Percentiles rank a stretch among this genome's conserved stretches.
phyloP scores from a whole-genome alignment of 2,888 invertebrate species.

The Eueremaeus valkanovi region DNA sequence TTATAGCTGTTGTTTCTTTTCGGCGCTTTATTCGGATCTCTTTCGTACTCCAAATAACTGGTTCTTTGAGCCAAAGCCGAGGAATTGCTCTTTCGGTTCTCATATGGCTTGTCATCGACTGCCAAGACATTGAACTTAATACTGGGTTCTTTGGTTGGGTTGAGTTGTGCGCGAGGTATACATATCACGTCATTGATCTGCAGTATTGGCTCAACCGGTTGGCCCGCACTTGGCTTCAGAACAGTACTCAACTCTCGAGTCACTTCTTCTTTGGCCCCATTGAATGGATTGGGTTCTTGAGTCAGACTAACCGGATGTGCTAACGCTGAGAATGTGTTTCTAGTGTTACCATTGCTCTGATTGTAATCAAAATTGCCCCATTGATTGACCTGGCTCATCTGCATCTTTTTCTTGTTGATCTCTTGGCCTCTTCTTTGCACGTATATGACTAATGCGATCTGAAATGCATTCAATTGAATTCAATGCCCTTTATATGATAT shows the following conservation, averaged over 20 bases:
- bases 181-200: background rate
- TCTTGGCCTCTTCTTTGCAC: background rate
- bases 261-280: too few relatives aligned
- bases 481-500: too few relatives aligned
- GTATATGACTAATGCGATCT: conserved; percentile 7
- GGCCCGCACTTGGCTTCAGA: background rate
- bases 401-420: background rate
- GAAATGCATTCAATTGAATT: too few relatives aligned
- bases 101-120: background rate
- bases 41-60: background rate
- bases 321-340: background rate
- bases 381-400: background rate
- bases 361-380: background rate
- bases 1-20: background rate
- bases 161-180: background rate
- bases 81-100: background rate
- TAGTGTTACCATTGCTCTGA: background rate
- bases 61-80: conserved; percentile 19
- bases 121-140: background rate
- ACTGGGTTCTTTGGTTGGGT: background rate
- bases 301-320: conserved; percentile 1
- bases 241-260: background rate
- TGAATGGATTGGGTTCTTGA: conserved; percentile 18
- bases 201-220: background rate
- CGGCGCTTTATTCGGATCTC: background rate